Base-by-base conservation (phyloP, 2,888 invertebrate genomes). In the Lypha dubia region DNA sequence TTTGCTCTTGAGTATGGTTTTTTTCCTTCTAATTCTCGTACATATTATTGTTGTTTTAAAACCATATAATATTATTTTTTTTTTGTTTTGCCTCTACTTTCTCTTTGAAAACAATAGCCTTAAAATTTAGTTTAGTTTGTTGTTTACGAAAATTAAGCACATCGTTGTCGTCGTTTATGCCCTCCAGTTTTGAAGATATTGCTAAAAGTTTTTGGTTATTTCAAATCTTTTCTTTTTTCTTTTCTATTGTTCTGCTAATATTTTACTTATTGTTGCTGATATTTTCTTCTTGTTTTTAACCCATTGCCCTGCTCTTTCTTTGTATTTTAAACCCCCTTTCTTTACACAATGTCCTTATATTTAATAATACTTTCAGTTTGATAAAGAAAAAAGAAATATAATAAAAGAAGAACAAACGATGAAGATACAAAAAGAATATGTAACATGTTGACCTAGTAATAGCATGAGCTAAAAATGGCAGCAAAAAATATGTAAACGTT, bases 401-500 rank as follows among this genome's bases (percentile, higher is more conserved):
- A n/a, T n/a, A n/a, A n/a, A n/a, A 41, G n/a, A 58, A 44, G 20
- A 49, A 46, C 49, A 73, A 62, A 51, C 44, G 24, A n/a, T 9
- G 17, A 73, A 73, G 56, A 79, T 24, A 49, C 4, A 28, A 24
- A 44, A 62, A 58, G 7, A 41, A 44, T 53, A 20, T 15, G 44
- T 17, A 38, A 75, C 75, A 75, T 75, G 68, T 70, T 81, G 81
- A 81, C 75, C 81, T 63, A 81, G 75, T 80, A 68, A 53, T 32
- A 24, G 41, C 15, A 46, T 24, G 44, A 63, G 24, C n/a, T 4
- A 35, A 7, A 11, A 79, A 46, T 22, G 28, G n/a, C 4, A 51
- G 8, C n/a, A 63, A 35, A 28, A 15, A 63, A 79, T 73, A 77
- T 84, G 73, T 80, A 80, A 84, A 84, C 81, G 81, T 77, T 84